phyloP scores from a whole-genome alignment of 2,113 vertebrate genomes.

The Platycercus adscitus region DNA sequence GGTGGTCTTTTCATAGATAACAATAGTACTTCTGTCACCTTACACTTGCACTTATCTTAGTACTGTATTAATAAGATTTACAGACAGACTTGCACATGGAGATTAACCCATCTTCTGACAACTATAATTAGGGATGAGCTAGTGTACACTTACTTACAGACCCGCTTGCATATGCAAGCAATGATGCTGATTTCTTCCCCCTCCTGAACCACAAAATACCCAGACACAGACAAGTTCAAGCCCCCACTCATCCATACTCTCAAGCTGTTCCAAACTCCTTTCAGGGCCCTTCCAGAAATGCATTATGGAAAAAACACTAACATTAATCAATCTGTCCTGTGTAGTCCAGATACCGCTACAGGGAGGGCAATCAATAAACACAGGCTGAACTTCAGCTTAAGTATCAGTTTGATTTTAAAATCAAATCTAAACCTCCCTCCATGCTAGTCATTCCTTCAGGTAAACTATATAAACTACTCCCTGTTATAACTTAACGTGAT shows the following conservation, averaged over 20 bases:
- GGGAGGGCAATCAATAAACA: not conserved
- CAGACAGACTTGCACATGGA: not conserved
- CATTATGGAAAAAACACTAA: not conserved
- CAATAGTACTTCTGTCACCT: not conserved
- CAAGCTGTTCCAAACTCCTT: not conserved
- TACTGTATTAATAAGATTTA: not conserved
- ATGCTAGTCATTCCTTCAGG: not conserved
- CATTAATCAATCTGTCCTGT: not conserved
- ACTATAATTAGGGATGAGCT: not conserved
- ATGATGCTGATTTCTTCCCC: not conserved
- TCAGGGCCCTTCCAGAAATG: not conserved
- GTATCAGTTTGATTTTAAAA: not conserved
- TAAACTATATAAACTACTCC: not conserved
- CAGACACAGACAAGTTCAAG: not conserved
- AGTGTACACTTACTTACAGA: not conserved
- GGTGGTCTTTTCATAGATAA: accelerated
- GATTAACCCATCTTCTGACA: not conserved
- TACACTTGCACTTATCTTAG: not conserved
- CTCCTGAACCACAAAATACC: not conserved
- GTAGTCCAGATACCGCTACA: not conserved
- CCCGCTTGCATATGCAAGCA: not conserved
- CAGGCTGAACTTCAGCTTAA: not conserved
- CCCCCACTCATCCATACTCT: not conserved
- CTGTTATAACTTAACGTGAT: not conserved
- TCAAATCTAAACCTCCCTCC: not conserved